These are phyloP conservation scores for Geopemphigus sp. DNA, from an alignment of 1,140 invertebrate species.

Conservation along the genomic window DNA sequence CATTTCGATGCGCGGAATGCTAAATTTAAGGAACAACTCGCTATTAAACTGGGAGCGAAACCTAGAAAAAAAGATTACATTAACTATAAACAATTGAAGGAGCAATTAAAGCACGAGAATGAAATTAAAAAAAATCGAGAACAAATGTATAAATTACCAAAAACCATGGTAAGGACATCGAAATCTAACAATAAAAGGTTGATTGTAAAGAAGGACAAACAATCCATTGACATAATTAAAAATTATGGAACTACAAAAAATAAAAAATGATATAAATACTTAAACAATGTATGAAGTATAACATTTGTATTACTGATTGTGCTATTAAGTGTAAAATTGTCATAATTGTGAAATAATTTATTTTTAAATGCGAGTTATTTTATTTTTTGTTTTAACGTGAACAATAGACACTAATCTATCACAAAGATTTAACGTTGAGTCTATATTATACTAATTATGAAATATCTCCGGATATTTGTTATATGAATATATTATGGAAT, in stretches of 20 bases:
- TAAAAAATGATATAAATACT: conserved; percentile 46
- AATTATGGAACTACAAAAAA: conserved; percentile 44
- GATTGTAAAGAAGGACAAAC: conserved; percentile 9
- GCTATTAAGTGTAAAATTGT: too few species aligned
- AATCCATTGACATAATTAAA: conserved; percentile 35
- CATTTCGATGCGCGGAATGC: conserved; percentile 9
- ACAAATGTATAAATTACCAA: conserved; percentile 36
- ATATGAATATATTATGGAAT: too few species aligned
- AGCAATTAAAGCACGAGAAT: conserved; percentile 16
- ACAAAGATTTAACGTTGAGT: too few species aligned
- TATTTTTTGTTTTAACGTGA: too few species aligned
- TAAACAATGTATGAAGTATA: too few species aligned
- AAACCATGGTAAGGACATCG: conserved; percentile 41
- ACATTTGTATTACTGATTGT: too few species aligned
- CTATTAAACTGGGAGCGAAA: conserved; percentile 44
- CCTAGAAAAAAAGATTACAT: conserved; percentile 26
- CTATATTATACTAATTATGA: too few species aligned
- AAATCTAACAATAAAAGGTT: conserved; percentile 9
- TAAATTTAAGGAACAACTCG: conserved; percentile 25
- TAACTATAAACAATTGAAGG: conserved; percentile 39
- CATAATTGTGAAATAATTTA: too few species aligned
- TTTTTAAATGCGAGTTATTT: too few species aligned
- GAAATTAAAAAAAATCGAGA: conserved; percentile 41
- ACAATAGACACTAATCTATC: too few species aligned
- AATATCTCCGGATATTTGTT: too few species aligned